phyloP scores from a whole-genome alignment of 2,797 vertebrate species.

The Falco peregrinus region DNA sequence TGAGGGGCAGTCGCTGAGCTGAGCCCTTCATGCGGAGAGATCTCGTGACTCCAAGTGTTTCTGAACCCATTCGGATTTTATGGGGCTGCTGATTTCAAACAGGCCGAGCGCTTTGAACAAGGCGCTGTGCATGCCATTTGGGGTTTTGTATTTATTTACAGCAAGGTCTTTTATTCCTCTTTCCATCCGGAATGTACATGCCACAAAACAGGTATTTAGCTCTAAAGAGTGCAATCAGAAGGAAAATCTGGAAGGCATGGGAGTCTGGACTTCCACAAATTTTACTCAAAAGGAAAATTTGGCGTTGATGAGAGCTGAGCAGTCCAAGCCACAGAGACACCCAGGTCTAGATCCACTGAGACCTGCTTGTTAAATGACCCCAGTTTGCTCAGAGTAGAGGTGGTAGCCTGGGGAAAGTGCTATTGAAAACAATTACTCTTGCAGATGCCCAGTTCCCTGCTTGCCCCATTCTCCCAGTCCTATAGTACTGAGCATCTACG shows the following conservation, averaged over 20 bases:
- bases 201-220: background rate
- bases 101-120: slow-evolving; percentile 49
- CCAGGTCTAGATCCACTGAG: background rate
- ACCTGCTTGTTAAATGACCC: background rate
- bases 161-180: background rate
- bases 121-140: slow-evolving; percentile 1
- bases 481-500: rapidly evolving
- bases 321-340: background rate
- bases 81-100: slow-evolving; percentile 65
- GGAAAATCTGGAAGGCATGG: background rate
- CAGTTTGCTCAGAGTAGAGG: background rate
- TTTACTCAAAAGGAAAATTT: background rate
- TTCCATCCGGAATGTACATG: background rate
- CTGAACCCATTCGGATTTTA: slow-evolving; percentile 36
- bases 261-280: background rate
- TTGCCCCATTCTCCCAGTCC: background rate
- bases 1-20: background rate
- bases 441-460: background rate
- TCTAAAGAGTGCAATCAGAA: background rate
- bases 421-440: background rate
- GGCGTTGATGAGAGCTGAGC: background rate
- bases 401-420: background rate
- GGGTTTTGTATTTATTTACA: slow-evolving; percentile 18
- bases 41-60: background rate
- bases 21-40: background rate